A percentile compares a stretch with the other conserved stretches of the same genome.
These are phyloP conservation scores for Sympetrum striolatum DNA, from an alignment of 2,888 invertebrate species.

Conservation along the genomic window DNA sequence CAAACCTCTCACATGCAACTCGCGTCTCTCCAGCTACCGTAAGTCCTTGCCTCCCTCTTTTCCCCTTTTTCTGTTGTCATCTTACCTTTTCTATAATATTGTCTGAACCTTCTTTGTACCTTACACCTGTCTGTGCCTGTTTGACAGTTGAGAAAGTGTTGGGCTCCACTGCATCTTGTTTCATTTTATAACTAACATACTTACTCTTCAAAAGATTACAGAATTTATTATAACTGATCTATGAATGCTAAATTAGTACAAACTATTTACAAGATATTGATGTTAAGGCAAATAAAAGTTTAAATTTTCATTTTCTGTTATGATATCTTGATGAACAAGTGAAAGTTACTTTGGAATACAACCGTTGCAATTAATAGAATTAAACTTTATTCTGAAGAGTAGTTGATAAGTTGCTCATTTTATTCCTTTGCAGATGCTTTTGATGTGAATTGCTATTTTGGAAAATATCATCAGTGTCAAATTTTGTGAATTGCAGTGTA, in stretches of 20 bases:
- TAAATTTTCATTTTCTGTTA: too few relatives aligned
- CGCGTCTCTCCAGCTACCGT: conserved; percentile 91
- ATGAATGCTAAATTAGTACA: conserved; percentile 1
- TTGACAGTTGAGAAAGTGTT: conserved; percentile 9
- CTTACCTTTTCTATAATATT: conserved; percentile 52
- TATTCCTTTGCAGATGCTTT: neutral
- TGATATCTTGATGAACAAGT: too few relatives aligned
- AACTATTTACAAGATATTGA: neutral
- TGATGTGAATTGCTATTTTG: neutral
- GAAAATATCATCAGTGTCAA: neutral
- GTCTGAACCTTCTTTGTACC: conserved; percentile 50
- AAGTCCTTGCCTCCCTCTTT: conserved; percentile 60
- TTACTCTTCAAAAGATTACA: neutral
- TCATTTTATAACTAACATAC: neutral
- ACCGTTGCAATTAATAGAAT: neutral
- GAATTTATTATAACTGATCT: neutral
- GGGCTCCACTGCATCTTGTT: conserved; percentile 33
- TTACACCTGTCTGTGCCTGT: conserved; percentile 14
- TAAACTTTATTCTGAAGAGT: neutral
- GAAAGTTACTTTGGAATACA: too few relatives aligned
- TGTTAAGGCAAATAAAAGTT: too few relatives aligned
- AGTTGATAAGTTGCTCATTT: neutral
- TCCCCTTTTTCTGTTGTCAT: conserved; percentile 57
- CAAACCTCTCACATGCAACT: conserved; percentile 76
- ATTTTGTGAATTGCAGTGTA: too few relatives aligned